Conservation (phyloP, 2,113 vertebrate genomes). For the Petroica traversi region DNA sequence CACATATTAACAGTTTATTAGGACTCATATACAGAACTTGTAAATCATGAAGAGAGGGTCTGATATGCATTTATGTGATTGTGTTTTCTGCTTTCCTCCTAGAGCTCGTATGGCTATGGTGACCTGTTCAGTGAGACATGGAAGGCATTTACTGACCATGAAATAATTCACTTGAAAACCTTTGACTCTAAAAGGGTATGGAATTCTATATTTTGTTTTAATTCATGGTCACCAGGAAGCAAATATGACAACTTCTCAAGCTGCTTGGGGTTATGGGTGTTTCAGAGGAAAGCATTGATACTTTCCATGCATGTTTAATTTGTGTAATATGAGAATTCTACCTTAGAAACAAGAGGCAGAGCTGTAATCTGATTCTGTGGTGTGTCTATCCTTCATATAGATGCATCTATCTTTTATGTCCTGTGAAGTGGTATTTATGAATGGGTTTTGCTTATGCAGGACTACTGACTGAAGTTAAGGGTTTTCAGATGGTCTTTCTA, state of each 20-base stretch:
- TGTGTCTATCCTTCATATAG: neutral
- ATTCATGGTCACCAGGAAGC: neutral
- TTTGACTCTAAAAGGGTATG: slow-evolving; percentile 92
- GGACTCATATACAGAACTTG: neutral
- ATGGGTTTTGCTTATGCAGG: neutral
- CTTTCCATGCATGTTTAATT: neutral
- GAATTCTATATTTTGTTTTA: neutral
- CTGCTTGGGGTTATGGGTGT: neutral
- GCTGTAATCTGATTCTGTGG: neutral
- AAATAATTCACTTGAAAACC: slow-evolving; percentile 90
- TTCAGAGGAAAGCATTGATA: neutral
- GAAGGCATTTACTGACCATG: slow-evolving; percentile 88
- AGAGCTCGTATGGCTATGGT: slow-evolving; percentile 93
- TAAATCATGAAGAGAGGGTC: neutral
- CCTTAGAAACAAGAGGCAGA: neutral
- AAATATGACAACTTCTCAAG: neutral
- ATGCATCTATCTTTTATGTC: neutral
- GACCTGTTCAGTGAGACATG: slow-evolving; percentile 94
- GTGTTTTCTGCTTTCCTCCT: neutral
- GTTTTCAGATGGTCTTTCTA: neutral
- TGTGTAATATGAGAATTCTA: neutral
- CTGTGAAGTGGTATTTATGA: neutral
- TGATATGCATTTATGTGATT: neutral
- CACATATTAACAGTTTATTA: neutral
- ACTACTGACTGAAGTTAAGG: neutral